Base-by-base conservation (phyloP, 2,888 invertebrate genomes). In the Apodemia hepburni region DNA sequence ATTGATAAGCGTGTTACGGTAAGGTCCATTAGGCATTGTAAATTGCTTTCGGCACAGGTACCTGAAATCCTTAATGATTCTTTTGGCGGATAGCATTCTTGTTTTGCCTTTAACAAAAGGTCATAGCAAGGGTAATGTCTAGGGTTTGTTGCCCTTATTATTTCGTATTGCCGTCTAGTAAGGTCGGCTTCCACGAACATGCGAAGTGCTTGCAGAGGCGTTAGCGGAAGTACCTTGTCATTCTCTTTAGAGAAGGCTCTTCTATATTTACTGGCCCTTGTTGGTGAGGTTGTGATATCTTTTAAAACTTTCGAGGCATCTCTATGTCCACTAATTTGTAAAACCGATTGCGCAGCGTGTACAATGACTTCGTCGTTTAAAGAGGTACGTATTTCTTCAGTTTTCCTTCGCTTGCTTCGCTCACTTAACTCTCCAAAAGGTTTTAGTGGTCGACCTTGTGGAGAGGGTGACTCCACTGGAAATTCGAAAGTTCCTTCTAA, bases 401-500 rank as follows among this genome's bases (percentile, higher is more conserved):
- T 63, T 60, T 65, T 66, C 58, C 63, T 64, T 57, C 63, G 33
- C 18, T 66, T 66, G 17, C 62, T 64, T 12, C 64, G 57, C 38
- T 66, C 61, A 27, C 59, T 64, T 35, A 58, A 27, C n/a, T 66
- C 59, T 49, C n/a, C 59, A 51, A 62, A 62, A 45, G 59, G 49
- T 49, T 59, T 49, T 49, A 49, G 35, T 42, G 66, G 66, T 58
- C 62, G 49, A 62, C 66, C 64, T 61, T 49, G 17, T 49, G 17
- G 29, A 33, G n/a, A 42, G 27, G 57, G 17, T 22, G 61, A 57
- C 58, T 64, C 59, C 38, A 61, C 58, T 18, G 62, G 63, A 61
- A 65, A 63, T 42, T 64, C 63, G 60, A 65, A 66, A 38, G 64
- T 64, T 60, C 65, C 67, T 42, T 62, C 42, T 62, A 65, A 61